Evolutionary conservation across 2,888 invertebrate species (phyloP), one percentile per base, ranked within the genome.

Genomic region (Yponomeuta malinellus): DNA sequence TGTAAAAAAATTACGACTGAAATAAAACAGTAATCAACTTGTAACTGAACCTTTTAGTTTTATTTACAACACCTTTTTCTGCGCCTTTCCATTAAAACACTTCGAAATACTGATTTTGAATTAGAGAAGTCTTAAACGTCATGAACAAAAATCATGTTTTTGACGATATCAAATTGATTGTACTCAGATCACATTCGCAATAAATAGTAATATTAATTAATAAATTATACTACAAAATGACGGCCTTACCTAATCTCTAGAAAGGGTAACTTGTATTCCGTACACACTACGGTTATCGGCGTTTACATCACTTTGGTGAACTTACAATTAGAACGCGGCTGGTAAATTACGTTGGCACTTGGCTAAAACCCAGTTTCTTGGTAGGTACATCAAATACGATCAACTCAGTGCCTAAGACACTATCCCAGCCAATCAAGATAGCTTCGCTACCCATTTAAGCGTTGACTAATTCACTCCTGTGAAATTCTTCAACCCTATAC

Each of bases 61-160:
- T 67, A 67, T 67, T 67, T 67, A 67, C 67, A 67, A 67, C 15
- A 15, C n/a, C 1, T 8, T 33, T 67, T 37, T n/a, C 43, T 43
- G 37, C n/a, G 37, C 43, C 23, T 2, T 67, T 37, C 6, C n/a
- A n/a, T n/a, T 12, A 67, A 64, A 67, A 65, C 9, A 65, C 65
- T 65, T 64, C 33, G 29, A 65, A 59, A 65, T 65, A 65, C 65
- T 65, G 65, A 65, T 65, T 33, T 31, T 23, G 9, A 29, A 63
- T n/a, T 29, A 65, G 33, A 31, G 33, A 31, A 83, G 78, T 12
- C 74, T 48, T 5, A 48, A 63, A 63, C 23, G 23, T 23, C 23
- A 23, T 23, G 23, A 23, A 23, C 23, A 63, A 2, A 64, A 64
- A 64, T 29, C 23, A 64, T 29, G 65, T 59, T 59, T 12, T 59